These are phyloP conservation scores for Parauchenoglanis ngamensis DNA, from an alignment of 2,797 vertebrate genomes.

Conservation along the genomic window DNA sequence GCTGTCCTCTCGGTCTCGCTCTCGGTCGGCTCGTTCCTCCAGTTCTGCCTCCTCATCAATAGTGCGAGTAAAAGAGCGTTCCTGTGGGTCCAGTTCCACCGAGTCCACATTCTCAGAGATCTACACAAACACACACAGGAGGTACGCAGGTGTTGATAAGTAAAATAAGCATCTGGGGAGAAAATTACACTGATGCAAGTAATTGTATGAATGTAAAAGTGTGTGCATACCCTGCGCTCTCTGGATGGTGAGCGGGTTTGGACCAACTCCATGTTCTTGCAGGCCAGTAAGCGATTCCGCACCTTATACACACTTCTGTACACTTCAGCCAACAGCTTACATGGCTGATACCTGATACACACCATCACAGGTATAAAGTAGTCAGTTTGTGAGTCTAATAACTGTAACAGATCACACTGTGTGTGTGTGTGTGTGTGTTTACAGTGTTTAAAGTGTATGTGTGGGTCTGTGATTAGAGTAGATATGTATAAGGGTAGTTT, in stretches of 20 bases:
- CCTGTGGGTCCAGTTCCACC: slow-evolving; percentile 88
- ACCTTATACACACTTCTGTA: slow-evolving; percentile 96
- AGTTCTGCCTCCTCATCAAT: slow-evolving; percentile 97
- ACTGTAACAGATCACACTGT: neutral
- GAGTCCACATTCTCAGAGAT: slow-evolving; percentile 92
- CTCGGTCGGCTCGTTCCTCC: slow-evolving; percentile 90
- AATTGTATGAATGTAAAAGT: neutral
- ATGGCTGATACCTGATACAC: slow-evolving; percentile 87
- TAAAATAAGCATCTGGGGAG: neutral
- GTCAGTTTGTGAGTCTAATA: neutral
- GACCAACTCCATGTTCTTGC: slow-evolving; percentile 95
- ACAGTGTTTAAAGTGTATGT: neutral
- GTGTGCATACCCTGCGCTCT: slow-evolving; percentile 86
- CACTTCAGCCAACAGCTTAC: slow-evolving; percentile 90
- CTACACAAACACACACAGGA: slow-evolving; percentile 64
- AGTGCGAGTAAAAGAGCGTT: slow-evolving; percentile 92
- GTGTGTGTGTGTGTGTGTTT: neutral
- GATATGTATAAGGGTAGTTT: too few relatives aligned
- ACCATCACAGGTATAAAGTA: neutral
- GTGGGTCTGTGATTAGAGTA: neutral
- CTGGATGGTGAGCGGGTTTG: slow-evolving; percentile 89
- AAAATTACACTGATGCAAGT: slow-evolving; percentile 16
- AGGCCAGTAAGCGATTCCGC: slow-evolving; percentile 91
- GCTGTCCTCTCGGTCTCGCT: slow-evolving; percentile 89
- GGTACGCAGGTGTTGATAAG: neutral